Evolutionary conservation across 2,113 vertebrate genomes (phyloP).

Genomic region (Fulmarus glacialis): DNA sequence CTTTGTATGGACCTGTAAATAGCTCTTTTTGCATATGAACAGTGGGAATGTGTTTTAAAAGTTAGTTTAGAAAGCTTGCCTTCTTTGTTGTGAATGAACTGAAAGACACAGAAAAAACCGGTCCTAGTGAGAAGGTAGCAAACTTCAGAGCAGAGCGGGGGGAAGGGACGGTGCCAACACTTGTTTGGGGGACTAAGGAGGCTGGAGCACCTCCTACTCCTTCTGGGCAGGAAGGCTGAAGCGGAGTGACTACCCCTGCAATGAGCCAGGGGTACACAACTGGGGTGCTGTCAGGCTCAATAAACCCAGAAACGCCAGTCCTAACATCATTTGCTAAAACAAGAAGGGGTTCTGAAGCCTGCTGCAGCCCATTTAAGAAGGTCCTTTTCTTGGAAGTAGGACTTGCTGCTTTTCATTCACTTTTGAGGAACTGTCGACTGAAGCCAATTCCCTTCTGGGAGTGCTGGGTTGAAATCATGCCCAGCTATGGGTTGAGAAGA

Average conservation of each 20-base stretch:
- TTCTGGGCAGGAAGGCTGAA: neutral
- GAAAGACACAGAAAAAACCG: neutral
- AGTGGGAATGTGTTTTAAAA: neutral
- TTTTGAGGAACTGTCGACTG: neutral
- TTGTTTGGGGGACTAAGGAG: neutral
- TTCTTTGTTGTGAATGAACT: neutral
- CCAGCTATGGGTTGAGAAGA: neutral
- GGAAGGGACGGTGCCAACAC: neutral
- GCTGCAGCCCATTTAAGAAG: accelerated
- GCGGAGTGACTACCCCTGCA: accelerated
- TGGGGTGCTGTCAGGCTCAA: neutral
- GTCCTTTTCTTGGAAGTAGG: neutral
- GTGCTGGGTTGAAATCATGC: neutral
- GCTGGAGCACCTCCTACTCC: neutral
- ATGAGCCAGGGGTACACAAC: neutral
- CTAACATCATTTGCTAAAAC: neutral
- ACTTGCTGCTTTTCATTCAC: neutral
- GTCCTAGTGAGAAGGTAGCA: neutral
- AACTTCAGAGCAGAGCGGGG: neutral
- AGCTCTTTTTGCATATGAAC: conserved; percentile 36
- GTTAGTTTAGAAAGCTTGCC: neutral
- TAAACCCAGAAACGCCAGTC: neutral
- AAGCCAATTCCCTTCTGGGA: neutral
- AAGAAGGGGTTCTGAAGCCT: neutral
- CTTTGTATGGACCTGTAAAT: neutral